Percentiles rank a stretch among this genome's conserved stretches.
phyloP scores from a whole-genome alignment of 2,113 vertebrate genomes.

The Ammospiza nelsoni region DNA sequence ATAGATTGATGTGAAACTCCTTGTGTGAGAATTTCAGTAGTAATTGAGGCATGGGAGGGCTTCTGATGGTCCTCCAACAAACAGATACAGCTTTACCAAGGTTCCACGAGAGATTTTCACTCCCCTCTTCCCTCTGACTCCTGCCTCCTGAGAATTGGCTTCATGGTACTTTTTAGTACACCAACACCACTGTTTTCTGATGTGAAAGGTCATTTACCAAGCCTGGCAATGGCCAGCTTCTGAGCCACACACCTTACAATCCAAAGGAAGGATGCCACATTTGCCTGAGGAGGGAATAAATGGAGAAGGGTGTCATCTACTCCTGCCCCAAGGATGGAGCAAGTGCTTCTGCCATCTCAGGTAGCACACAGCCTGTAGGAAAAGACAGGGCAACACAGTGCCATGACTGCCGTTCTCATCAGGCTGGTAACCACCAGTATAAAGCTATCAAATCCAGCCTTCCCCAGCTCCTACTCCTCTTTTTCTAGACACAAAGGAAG shows the following conservation, averaged over 20 bases:
- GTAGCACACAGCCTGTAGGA: neutral
- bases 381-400: neutral
- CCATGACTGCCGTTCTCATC: neutral
- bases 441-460: neutral
- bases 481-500: neutral
- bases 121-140: neutral
- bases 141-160: neutral
- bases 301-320: neutral
- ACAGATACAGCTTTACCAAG: neutral
- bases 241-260: accelerated
- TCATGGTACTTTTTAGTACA: neutral
- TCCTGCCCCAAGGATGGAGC: neutral
- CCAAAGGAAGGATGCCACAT: neutral
- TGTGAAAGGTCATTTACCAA: neutral
- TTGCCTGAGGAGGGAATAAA: neutral
- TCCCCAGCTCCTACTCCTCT: neutral
- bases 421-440: neutral
- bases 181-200: neutral
- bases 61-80: neutral
- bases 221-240: neutral
- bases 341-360: neutral
- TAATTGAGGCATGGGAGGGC: neutral
- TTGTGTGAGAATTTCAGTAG: neutral
- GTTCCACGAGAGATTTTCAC: neutral
- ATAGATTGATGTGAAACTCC: neutral